Conservation (phyloP, 53 echinoderm and acorn worm genomes). For the Holothuria scabra region DNA sequence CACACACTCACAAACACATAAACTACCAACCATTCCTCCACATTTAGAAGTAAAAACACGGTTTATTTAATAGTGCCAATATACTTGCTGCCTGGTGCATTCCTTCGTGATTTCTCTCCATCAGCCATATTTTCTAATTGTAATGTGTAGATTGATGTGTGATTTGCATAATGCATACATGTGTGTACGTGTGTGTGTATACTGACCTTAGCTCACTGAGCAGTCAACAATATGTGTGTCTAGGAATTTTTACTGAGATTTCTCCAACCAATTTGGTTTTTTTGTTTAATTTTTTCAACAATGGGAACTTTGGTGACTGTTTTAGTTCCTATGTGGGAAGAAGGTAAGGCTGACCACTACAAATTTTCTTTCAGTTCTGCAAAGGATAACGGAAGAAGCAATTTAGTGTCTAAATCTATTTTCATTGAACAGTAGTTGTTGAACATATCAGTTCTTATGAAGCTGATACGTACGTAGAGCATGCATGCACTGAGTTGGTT, state of each 20-base stretch:
- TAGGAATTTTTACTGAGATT: slow-evolving; percentile 16
- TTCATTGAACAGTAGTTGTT: too few species aligned
- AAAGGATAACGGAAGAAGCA: too few species aligned
- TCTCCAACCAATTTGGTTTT: neutral
- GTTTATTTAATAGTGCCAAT: too few species aligned
- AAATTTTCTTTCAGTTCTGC: too few species aligned
- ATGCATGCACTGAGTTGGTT: too few species aligned
- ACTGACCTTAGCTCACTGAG: neutral
- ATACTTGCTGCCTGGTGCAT: neutral
- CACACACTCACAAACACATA: too few species aligned
- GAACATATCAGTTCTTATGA: too few species aligned
- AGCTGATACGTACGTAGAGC: too few species aligned
- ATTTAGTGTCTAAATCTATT: too few species aligned
- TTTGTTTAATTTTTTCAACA: slow-evolving; percentile 23
- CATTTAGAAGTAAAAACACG: too few species aligned
- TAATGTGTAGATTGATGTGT: slow-evolving; percentile 24
- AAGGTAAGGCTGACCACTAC: slow-evolving; percentile 27
- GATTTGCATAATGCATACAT: slow-evolving; percentile 51
- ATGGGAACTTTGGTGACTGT: slow-evolving; percentile 46
- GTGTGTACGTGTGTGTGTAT: slow-evolving; percentile 24
- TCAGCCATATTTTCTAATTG: slow-evolving; percentile 47
- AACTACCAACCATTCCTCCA: too few species aligned
- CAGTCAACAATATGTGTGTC: slow-evolving; percentile 20
- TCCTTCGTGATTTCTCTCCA: slow-evolving; percentile 23
- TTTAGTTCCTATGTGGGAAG: slow-evolving; percentile 42